Conservation (phyloP, 92 coral and sea anemone genomes). For the Porites rus region DNA sequence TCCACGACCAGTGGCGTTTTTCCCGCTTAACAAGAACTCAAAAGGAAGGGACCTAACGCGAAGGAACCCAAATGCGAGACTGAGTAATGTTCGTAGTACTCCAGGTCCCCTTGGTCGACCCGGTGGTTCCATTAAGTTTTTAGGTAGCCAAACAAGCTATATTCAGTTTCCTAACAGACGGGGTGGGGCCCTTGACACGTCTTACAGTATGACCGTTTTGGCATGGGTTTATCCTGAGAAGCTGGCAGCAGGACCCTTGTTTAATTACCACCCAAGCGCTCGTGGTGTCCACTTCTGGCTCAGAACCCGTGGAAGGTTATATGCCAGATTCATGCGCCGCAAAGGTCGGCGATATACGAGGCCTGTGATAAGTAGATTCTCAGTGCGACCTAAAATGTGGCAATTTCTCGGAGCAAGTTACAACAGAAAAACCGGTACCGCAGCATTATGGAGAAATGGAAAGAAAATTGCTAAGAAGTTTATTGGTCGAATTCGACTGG, state of each 20-base stretch:
- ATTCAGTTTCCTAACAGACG: constrained; percentile 66
- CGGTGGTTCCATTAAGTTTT: constrained; percentile 60
- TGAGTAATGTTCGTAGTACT: constrained; percentile 46
- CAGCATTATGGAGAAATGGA: constrained; percentile 66
- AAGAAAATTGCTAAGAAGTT: constrained; percentile 44
- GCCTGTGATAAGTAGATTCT: constrained; percentile 31
- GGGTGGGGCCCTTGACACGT: constrained; percentile 70
- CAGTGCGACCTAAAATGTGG: constrained; percentile 62
- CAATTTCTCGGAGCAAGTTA: constrained; percentile 77
- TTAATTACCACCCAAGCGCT: constrained; percentile 83
- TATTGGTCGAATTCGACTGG: constrained; percentile 71
- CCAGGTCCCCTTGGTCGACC: constrained; percentile 69
- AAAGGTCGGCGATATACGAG: constrained; percentile 51
- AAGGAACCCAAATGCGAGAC: constrained; percentile 54
- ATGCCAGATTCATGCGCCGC: constrained; percentile 72
- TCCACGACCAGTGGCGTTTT: constrained; percentile 64
- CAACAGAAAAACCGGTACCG: constrained; percentile 71
- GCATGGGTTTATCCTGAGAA: constrained; percentile 66
- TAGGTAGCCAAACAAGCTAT: constrained; percentile 54
- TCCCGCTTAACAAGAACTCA: constrained; percentile 61
- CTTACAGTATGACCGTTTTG: constrained; percentile 62
- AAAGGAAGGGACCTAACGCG: constrained; percentile 61
- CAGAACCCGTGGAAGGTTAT: constrained; percentile 39
- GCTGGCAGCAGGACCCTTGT: constrained; percentile 74
- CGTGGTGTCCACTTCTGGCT: constrained; percentile 84